Evolutionary conservation across 2,888 invertebrate species (phyloP).

Genomic region (Brachynemurus nebulosus): DNA sequence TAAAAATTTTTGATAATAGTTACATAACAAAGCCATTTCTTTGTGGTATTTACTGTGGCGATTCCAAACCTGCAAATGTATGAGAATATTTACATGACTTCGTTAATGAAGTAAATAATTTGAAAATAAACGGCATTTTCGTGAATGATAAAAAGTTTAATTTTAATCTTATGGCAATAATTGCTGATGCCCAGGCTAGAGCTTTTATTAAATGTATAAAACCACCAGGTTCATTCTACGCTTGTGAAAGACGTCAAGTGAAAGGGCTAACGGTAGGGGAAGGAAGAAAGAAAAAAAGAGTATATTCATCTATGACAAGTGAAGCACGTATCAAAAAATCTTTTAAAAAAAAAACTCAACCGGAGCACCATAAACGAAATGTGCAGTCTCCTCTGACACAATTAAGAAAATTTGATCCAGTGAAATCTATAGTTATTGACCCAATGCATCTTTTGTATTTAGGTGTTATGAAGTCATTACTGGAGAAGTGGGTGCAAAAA

Average conservation of each 20-base stretch:
- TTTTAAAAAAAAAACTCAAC: conserved; percentile 4
- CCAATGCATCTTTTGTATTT: conserved; percentile 6
- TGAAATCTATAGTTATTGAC: conserved; percentile 4
- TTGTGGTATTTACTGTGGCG: conserved; percentile 13
- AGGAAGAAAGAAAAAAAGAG: conserved; percentile 6
- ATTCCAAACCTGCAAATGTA: conserved; percentile 14
- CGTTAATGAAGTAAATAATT: conserved; percentile 9
- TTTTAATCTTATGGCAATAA: background rate
- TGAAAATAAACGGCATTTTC: background rate
- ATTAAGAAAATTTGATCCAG: conserved; percentile 6
- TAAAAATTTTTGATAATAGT: conserved; percentile 2
- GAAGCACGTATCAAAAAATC: conserved; percentile 1
- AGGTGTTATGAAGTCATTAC: conserved; percentile 8
- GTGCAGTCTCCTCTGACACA: conserved; percentile 1
- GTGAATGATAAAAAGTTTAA: background rate
- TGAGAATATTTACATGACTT: conserved; percentile 13
- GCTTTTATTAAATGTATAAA: conserved; percentile 9
- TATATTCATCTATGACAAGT: conserved; percentile 5
- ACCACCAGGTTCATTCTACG: background rate
- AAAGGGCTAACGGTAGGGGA: conserved; percentile 1
- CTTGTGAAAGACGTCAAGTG: conserved; percentile 7
- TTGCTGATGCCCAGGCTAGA: conserved; percentile 7
- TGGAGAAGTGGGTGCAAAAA: background rate
- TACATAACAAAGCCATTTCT: conserved; percentile 11
- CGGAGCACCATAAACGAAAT: conserved; percentile 1